Percentiles rank a stretch among this genome's conserved stretches.
These are phyloP conservation scores for Malurus cyaneus DNA, from an alignment of 2,113 vertebrate genomes.

Conservation along the genomic window DNA sequence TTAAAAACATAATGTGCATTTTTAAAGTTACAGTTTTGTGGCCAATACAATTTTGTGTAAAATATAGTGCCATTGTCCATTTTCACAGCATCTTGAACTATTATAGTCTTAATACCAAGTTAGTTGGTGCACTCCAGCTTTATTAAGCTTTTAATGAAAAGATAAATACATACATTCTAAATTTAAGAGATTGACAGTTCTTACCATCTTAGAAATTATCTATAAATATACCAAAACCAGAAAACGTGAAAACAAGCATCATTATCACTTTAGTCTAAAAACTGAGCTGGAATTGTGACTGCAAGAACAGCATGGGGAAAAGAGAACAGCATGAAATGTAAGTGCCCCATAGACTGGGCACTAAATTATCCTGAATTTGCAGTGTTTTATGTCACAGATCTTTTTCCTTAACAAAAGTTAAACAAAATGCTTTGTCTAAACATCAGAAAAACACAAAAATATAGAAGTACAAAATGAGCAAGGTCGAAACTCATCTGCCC, in stretches of 20 bases:
- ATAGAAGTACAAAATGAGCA: neutral
- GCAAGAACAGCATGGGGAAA: neutral
- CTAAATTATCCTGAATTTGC: neutral
- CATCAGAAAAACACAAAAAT: neutral
- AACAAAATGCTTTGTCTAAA: neutral
- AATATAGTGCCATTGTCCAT: neutral
- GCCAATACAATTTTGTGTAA: neutral
- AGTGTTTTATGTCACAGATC: neutral
- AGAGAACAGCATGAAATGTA: neutral
- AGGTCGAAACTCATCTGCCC: neutral
- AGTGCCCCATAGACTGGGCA: neutral
- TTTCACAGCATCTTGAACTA: neutral
- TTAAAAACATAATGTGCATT: neutral
- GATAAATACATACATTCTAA: neutral
- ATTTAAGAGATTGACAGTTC: neutral
- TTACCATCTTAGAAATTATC: neutral
- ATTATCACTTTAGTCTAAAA: neutral
- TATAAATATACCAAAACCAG: neutral
- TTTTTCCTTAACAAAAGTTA: neutral
- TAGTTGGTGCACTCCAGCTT: neutral
- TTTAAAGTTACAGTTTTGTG: neutral
- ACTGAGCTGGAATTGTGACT: neutral
- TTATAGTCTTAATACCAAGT: neutral
- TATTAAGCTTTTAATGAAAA: neutral
- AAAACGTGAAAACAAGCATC: neutral